Evolutionary conservation across 2,797 vertebrate genomes (phyloP), one percentile per base, ranked within the genome.

Genomic region (Propithecus perrieri): DNA sequence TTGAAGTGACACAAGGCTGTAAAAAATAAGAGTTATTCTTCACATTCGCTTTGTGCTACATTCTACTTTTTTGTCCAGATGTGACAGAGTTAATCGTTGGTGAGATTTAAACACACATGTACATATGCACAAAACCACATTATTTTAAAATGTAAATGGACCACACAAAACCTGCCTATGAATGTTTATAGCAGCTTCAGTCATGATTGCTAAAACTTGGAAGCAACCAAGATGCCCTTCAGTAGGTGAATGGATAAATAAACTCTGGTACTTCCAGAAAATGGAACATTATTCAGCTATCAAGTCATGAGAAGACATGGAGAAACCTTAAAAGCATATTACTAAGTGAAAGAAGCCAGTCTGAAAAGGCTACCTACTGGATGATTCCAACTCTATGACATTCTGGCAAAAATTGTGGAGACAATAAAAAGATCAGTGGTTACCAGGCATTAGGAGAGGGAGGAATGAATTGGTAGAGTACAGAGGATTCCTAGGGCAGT

Each of bases 21-120:
- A 83, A 85, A 91, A 75, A 81, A 55, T 28, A 30, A 91, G 63
- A 71, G 5, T 4, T 48, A 46, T 35, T 80, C 8, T 85, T 92
- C 48, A 28, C 26, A 9, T 30, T 81, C 7, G 57, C 28, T 80
- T 55, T 76, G 33, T 22, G 13, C 35, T 48, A 15, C 28, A 33
- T 76, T 15, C 46, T 4, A 35, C 53, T 67, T 59, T 28, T 63
- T 72, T 67, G 61, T 93, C 22, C 35, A 63, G 76, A 84, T 13
- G 17, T 41, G n/a, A 3, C 9, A 28, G 5, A 15, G 35, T 33
- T 50, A 63, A 74, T 9, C 10, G 18, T 33, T 75, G 24, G 35
- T 84, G 53, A 74, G 61, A 63, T 69, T 61, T 55, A 95, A 67
- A 84, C 41, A 87, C 5, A 71, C 4, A 43, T 14, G 0, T 30